Base-by-base conservation (phyloP, 2,888 invertebrate genomes). In the Zeuzera pyrina region DNA sequence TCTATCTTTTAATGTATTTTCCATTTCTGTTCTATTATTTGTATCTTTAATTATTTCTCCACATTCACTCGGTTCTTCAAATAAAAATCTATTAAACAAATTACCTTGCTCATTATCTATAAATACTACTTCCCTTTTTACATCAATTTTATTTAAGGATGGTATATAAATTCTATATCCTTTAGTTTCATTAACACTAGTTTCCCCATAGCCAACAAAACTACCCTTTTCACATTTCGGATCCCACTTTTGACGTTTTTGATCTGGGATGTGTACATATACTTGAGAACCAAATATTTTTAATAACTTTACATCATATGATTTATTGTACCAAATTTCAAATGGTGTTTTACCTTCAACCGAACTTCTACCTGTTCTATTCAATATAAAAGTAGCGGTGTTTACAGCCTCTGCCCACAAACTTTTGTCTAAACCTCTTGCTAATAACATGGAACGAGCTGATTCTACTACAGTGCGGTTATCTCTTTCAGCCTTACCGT, bases 401-500 rank as follows among this genome's bases (percentile, higher is more conserved):
- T 35, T 31, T 1, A 29, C 26, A 12, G 29, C 19, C 32, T 29
- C 35, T 10, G 35, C 35, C 35, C 35, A 31, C 11, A 35, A 14
- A 16, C 3, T 14, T 37, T 16, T 26, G 12, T 12, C 6, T n/a
- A 26, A 26, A 26, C n/a, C n/a, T 4, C 5, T 12, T 11, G 12
- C 3, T 12, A 12, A 13, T 16, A 36, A 22, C 35, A 40, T 33
- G 3, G 37, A 31, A 11, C 35, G 31, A 5, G 40, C 35, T 2
- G 19, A 5, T 29, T 40, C 35, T 3, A 33, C 26, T 12, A 40
- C 2, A 5, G 33, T 40, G 8, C 40, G 13, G 5, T 25, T 40
- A 12, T 36, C 39, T 3, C 36, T 6, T 21, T 39, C 36, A 1
- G 34, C 28, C 8, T 10, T 27, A 1, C 39, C 39, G 10, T 39